Evolutionary conservation across 2,113 vertebrate species (phyloP).

Genomic region (Istiophorus platypterus): DNA sequence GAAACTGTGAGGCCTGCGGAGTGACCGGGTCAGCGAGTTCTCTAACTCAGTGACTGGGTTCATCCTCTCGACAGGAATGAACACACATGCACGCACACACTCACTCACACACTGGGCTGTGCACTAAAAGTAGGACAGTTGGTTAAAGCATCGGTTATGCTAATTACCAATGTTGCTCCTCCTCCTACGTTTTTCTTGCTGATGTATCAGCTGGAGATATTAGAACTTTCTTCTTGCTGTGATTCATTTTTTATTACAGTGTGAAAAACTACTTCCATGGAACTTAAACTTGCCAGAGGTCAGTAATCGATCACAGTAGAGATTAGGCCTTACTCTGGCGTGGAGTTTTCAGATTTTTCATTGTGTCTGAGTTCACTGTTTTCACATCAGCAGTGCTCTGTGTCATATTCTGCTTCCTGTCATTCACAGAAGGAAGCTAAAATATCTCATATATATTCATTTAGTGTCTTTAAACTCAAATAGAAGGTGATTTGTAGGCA

Average conservation of each 20-base stretch:
- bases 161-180: not conserved
- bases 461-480: not conserved
- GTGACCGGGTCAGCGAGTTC: conserved; percentile 49
- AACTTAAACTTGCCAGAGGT: not conserved
- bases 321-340: not conserved
- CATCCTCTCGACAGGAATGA: conserved; percentile 9
- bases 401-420: conserved; percentile 49
- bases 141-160: conserved; percentile 9
- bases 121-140: conserved; percentile 47
- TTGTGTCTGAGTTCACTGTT: conserved; percentile 13
- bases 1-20: conserved; percentile 32
- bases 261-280: conserved; percentile 4
- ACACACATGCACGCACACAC: conserved; percentile 3
- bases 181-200: not conserved
- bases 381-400: not conserved
- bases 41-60: conserved; percentile 28
- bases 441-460: not conserved
- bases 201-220: not conserved
- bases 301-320: conserved; percentile 25
- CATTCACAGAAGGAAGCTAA: conserved; percentile 48
- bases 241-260: not conserved
- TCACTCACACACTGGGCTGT: not conserved
- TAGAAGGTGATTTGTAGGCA: not conserved
- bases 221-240: not conserved
- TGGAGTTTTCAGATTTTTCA: conserved; percentile 24